Conservation (phyloP, 1,140 invertebrate species). For the Cotesia vestalis region DNA sequence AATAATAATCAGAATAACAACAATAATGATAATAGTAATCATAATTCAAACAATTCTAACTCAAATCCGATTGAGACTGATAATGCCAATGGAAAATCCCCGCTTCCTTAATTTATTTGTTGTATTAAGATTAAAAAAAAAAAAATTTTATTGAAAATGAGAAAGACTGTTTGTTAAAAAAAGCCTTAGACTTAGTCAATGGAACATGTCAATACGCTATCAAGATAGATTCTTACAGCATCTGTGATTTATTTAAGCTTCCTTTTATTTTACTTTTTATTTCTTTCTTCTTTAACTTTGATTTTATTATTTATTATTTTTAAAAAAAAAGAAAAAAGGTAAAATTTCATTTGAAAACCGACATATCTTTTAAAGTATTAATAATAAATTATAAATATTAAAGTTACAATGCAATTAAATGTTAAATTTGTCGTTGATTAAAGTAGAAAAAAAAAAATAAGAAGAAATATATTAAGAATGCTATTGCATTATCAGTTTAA, state of each 20-base stretch:
- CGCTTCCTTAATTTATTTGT: conserved; percentile 15
- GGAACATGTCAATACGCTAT: conserved; percentile 26
- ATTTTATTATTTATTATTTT: background rate
- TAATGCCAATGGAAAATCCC: conserved; percentile 10
- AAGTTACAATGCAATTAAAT: background rate
- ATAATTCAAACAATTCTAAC: conserved; percentile 33
- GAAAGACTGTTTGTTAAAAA: conserved; percentile 21
- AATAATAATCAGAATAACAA: conserved; percentile 35
- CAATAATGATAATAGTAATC: conserved; percentile 34
- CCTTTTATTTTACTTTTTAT: background rate
- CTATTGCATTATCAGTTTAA: too few relatives aligned
- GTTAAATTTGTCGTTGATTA: background rate
- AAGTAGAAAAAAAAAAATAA: too few relatives aligned
- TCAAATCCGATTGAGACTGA: background rate
- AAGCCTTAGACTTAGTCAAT: conserved; percentile 32
- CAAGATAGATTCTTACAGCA: conserved; percentile 6
- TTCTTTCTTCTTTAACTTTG: background rate
- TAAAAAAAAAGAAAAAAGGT: too few relatives aligned
- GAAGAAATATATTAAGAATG: too few relatives aligned
- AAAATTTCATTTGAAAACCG: background rate
- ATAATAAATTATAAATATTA: background rate
- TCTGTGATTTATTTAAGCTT: conserved; percentile 34
- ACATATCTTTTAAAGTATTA: conserved; percentile 33
- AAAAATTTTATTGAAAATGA: conserved; percentile 25
- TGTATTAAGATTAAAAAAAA: background rate